Evolutionary conservation across 2,888 invertebrate species (phyloP).

Genomic region (Eremobia ochroleuca): DNA sequence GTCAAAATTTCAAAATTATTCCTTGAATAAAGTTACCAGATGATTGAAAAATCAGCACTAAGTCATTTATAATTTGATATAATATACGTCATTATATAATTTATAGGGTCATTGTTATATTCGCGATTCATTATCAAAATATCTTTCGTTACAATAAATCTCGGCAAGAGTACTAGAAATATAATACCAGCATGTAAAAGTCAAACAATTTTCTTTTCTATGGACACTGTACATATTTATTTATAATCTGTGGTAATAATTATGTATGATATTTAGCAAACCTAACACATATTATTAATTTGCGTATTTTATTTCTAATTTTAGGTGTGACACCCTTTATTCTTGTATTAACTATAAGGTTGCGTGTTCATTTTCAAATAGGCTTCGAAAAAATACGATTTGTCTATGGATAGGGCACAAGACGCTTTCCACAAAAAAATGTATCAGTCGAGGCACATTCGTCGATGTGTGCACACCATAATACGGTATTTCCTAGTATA

Average conservation of each 20-base stretch:
- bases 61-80: no score
- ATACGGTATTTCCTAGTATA: conserved; percentile 21
- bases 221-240: conserved; percentile 11
- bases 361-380: neutral
- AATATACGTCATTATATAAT: neutral
- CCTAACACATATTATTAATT: neutral
- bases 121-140: neutral
- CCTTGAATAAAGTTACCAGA: no score
- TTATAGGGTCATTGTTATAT: neutral
- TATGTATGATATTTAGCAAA: conserved; percentile 6
- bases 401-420: neutral
- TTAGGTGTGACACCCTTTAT: conserved; percentile 18
- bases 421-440: neutral
- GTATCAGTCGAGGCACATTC: neutral
- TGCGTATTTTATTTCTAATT: conserved; percentile 1
- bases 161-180: neutral
- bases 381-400: neutral
- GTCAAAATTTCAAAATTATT: no score
- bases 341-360: neutral
- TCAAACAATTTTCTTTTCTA: neutral
- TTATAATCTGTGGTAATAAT: conserved; percentile 27
- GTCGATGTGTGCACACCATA: conserved; percentile 10
- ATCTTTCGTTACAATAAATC: neutral
- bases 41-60: no score
- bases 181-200: neutral